These are phyloP conservation scores for Drosophila fulvimacula DNA, from an alignment of 2,888 invertebrate species.

Conservation along the genomic window DNA sequence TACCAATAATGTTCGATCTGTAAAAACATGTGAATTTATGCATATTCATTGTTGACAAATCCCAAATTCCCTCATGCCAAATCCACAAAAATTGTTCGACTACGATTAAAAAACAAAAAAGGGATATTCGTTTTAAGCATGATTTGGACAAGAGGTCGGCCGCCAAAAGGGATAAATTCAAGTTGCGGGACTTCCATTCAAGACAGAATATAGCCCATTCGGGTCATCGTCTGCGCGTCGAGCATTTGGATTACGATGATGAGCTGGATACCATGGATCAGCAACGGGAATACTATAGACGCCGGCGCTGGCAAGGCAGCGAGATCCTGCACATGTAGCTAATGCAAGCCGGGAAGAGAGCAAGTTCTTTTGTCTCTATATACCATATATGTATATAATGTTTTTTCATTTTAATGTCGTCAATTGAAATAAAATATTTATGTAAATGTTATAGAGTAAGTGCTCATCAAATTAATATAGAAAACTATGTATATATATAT, in stretches of 20 bases:
- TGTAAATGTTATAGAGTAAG: constrained; percentile 14
- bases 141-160: constrained; percentile 26
- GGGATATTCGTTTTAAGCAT: constrained; percentile 48
- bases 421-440: constrained; percentile 18
- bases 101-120: constrained; percentile 27
- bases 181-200: background rate
- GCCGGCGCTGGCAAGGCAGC: constrained; percentile 25
- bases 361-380: constrained; percentile 4
- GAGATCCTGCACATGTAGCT: constrained; percentile 45
- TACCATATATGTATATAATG: constrained; percentile 5
- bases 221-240: constrained; percentile 49
- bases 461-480: constrained; percentile 35
- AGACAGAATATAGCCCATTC: background rate
- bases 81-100: constrained; percentile 32
- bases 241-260: constrained; percentile 62
- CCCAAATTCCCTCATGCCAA: constrained; percentile 42
- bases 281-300: constrained; percentile 44
- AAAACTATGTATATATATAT: constrained; percentile 12
- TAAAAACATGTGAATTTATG: constrained; percentile 15
- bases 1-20: background rate
- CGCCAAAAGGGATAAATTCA: background rate
- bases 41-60: constrained; percentile 44
- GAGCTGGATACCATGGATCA: constrained; percentile 42
- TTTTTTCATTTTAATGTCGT: constrained; percentile 11
- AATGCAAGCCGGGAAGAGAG: constrained; percentile 1